Evolutionary conservation across 2,797 vertebrate species (phyloP).

Genomic region (Alcedo quadribrachys): DNA sequence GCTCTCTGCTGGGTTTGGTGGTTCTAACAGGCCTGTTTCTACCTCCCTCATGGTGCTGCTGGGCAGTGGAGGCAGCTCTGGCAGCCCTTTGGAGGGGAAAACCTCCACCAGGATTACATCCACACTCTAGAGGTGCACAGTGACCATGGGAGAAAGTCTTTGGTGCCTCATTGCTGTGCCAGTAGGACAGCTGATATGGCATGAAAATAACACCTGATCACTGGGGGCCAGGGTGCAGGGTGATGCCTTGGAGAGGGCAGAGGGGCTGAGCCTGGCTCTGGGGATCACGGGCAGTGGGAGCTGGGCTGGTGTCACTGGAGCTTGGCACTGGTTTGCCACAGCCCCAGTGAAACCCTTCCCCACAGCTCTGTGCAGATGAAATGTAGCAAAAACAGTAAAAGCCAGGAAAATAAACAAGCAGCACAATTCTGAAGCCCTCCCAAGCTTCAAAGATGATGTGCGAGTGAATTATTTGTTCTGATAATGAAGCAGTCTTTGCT

Average conservation of each 20-base stretch:
- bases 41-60: not conserved
- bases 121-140: not conserved
- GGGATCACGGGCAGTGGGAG: rapidly evolving
- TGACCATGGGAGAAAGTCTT: rapidly evolving
- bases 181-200: rapidly evolving
- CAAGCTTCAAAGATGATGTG: slow-evolving; percentile 76
- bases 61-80: not conserved
- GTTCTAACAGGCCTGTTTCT: not conserved
- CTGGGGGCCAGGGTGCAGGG: not conserved
- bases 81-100: not conserved
- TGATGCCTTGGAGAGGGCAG: not conserved
- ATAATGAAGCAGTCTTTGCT: slow-evolving; percentile 74
- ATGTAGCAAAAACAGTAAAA: slow-evolving; percentile 51
- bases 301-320: rapidly evolving
- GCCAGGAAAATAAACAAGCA: slow-evolving; percentile 77
- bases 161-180: rapidly evolving
- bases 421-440: slow-evolving; percentile 55
- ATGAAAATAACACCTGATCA: not conserved
- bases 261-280: not conserved
- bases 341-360: not conserved
- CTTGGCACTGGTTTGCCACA: not conserved
- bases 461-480: slow-evolving; percentile 75
- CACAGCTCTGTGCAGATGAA: slow-evolving; percentile 21
- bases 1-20: not conserved
- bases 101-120: rapidly evolving